Conservation (phyloP, 2,888 invertebrate species). For the Drosophila maculinotata region DNA sequence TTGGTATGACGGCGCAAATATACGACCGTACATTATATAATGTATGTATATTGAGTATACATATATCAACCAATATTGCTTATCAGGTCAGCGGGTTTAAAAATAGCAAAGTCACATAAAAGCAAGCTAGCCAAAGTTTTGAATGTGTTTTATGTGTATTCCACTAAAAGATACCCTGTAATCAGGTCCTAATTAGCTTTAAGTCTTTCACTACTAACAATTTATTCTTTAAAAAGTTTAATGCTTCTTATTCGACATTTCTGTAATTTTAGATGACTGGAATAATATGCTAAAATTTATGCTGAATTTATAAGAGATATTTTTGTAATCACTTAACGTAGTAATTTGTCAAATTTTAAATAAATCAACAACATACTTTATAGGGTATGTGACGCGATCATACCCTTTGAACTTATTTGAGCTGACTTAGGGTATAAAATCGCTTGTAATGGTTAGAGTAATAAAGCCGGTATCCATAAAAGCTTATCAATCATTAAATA, state of each 20-base stretch:
- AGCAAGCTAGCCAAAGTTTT: background rate
- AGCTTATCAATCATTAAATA: constrained; percentile 1
- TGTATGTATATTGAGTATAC: constrained; percentile 6
- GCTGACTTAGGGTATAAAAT: constrained; percentile 1
- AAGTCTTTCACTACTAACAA: no score
- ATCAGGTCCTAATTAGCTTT: no score
- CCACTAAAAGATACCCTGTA: constrained; percentile 10
- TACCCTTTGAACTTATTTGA: no score
- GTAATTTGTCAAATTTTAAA: no score
- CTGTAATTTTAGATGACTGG: no score
- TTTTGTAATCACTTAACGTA: no score
- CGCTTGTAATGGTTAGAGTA: background rate
- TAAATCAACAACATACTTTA: no score
- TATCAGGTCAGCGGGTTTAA: constrained; percentile 14
- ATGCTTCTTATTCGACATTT: background rate
- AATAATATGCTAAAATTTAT: no score
- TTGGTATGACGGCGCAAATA: background rate
- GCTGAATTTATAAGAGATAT: no score
- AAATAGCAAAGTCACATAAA: constrained; percentile 4
- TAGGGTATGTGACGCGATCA: no score
- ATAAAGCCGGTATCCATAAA: background rate
- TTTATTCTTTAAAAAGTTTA: background rate
- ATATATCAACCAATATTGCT: constrained; percentile 21
- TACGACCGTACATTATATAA: background rate
- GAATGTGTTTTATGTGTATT: background rate